phyloP scores from a whole-genome alignment of 2,797 vertebrate genomes.

The Amniataba percoides region DNA sequence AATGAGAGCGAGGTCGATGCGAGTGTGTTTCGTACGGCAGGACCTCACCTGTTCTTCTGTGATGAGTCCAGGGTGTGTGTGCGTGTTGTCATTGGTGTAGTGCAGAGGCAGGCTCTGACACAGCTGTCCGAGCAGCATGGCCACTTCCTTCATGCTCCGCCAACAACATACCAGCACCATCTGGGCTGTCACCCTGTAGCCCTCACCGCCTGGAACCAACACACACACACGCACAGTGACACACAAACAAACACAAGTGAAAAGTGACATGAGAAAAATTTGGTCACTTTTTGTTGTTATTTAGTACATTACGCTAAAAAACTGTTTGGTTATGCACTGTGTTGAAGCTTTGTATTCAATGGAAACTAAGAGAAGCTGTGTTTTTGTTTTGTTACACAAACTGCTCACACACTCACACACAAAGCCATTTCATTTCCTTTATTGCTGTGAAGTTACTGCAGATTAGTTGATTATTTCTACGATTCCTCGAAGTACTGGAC shows the following conservation, averaged over 20 bases:
- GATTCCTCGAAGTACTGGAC: background rate
- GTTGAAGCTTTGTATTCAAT: background rate
- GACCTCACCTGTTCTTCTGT: conserved; percentile 91
- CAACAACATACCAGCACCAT: conserved; percentile 98
- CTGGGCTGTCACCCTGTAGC: conserved; percentile 94
- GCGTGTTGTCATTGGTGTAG: conserved; percentile 44
- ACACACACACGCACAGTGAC: conserved; percentile 42
- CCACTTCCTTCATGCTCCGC: conserved; percentile 98
- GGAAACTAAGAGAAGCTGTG: conserved; percentile 2
- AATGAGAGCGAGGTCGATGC: background rate
- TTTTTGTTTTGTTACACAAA: background rate
- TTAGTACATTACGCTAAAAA: background rate
- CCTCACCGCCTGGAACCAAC: conserved; percentile 71
- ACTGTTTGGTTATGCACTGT: conserved; percentile 2
- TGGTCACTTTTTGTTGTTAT: conserved; percentile 13
- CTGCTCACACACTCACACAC: background rate
- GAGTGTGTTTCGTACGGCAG: background rate
- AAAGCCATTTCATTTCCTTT: background rate
- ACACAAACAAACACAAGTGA: background rate
- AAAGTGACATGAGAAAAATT: conserved; percentile 17
- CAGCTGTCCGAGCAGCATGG: conserved; percentile 92
- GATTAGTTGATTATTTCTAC: conserved; percentile 7
- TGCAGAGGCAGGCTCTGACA: conserved; percentile 90
- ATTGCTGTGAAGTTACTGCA: background rate
- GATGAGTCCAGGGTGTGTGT: conserved; percentile 81